Conservation (phyloP, 1,140 invertebrate species). For the Drosophila rhopaloa region DNA sequence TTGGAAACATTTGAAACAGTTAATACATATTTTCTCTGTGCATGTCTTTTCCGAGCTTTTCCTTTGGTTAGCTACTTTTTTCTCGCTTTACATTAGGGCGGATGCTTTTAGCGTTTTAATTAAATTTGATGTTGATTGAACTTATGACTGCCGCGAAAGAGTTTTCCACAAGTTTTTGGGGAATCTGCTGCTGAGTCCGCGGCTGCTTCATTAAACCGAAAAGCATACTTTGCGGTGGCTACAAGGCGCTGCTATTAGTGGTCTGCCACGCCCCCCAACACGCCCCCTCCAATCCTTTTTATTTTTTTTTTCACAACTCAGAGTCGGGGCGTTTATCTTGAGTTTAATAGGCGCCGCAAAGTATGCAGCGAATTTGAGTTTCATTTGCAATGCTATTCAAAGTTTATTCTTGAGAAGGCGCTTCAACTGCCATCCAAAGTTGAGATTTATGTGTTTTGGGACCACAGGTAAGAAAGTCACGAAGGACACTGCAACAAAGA, state of each 20-base stretch:
- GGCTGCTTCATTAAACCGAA: conserved; percentile 53
- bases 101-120: conserved; percentile 82
- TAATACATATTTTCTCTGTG: neutral
- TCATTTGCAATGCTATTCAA: conserved; percentile 30
- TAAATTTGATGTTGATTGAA: conserved; percentile 82
- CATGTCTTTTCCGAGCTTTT: conserved; percentile 6
- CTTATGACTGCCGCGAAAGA: conserved; percentile 70
- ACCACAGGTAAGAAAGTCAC: conserved; percentile 31
- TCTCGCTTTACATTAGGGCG: conserved; percentile 51
- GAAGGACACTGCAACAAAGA: conserved; percentile 1
- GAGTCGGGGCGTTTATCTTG: conserved; percentile 23
- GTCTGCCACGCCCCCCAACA: conserved; percentile 7
- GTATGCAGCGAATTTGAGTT: conserved; percentile 50
- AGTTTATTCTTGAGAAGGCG: neutral
- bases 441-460: conserved; percentile 26
- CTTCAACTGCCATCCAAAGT: conserved; percentile 9
- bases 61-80: conserved; percentile 13
- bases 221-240: conserved; percentile 49
- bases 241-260: conserved; percentile 47
- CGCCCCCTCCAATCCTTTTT: neutral
- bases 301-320: neutral
- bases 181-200: conserved; percentile 24
- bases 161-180: conserved; percentile 40
- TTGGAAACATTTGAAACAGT: neutral
- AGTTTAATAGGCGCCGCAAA: conserved; percentile 36